phyloP scores from a whole-genome alignment of 2,113 vertebrate species.

The Saguinus imperator region DNA sequence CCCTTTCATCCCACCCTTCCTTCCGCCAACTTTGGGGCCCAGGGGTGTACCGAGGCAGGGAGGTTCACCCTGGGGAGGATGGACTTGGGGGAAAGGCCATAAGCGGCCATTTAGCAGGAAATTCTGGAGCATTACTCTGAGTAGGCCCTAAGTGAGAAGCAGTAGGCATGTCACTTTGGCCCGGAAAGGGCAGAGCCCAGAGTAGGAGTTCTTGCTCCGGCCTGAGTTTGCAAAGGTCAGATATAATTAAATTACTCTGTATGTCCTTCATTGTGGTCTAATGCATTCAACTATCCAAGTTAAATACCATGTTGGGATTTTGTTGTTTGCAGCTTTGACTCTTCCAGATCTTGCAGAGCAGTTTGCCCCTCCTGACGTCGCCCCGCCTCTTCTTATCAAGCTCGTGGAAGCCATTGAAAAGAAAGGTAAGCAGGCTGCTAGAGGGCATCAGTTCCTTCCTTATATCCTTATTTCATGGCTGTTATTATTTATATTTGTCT shows the following conservation, averaged over 20 bases:
- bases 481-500: background rate
- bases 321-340: constrained; percentile 83
- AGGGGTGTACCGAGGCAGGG: too few species aligned
- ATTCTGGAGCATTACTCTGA: background rate
- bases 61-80: background rate
- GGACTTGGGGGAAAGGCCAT: background rate
- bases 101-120: background rate
- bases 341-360: constrained; percentile 94
- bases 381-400: constrained; percentile 90
- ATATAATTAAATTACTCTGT: constrained; percentile 1
- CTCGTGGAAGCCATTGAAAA: constrained; percentile 94
- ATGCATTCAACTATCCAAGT: background rate
- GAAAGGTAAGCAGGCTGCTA: constrained; percentile 88
- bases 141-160: background rate
- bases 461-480: background rate
- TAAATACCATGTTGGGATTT: background rate
- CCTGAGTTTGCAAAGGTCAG: background rate
- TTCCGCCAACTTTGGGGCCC: too few species aligned
- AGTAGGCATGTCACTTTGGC: background rate
- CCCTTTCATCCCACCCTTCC: background rate
- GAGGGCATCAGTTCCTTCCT: background rate
- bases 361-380: constrained; percentile 91
- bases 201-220: accelerated
- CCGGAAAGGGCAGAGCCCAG: background rate
- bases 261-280: constrained; percentile 33